Evolutionary conservation across 2,888 invertebrate genomes (phyloP), one percentile per base, ranked within the genome.

Genomic region (Caenorhabditis doughertyi): DNA sequence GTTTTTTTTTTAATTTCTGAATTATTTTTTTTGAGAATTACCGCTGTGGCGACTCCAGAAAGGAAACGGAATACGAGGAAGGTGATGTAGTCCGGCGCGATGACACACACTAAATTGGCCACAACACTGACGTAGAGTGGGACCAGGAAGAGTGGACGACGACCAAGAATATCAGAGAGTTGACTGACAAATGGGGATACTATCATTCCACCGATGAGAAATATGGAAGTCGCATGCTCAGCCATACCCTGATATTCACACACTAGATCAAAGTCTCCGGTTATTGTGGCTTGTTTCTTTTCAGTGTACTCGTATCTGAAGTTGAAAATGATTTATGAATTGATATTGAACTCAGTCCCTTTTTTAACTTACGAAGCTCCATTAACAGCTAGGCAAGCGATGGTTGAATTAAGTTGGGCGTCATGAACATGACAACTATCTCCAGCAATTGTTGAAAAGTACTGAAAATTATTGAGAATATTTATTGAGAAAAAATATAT

Each of bases 61-160:
- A 90, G 29, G 55, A 91, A 89, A 21, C 90, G 85, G 58, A 87
- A 87, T 21, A 88, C 25, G n/a, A 91, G 71, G 64, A 91, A 91
- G 2, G 84, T 60, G 1, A 47, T 53, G 72, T 86, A 91, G 56
- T 81, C 84, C 1, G 88, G 89, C 8, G 89, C 83, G n/a, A 87
- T 39, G 0, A 89, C 88, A 58, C 88, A 88, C 8, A 86, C 76
- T 44, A 91, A 74, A 53, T 90, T 91, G n/a, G 89, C 64, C n/a
- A 84, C n/a, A 4, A 89, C 86, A 13, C 89, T 73, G 9, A 90
- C 47, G 80, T 87, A 88, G 11, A 91, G 77, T 8, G 91, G 87
- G 1, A 86, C 35, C 18, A 91, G 85, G 72, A 91, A 91, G 8
- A 87, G 86, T 29, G 72, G 80, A 21, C 88, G 84, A 11, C 91